Base-by-base conservation (phyloP, 2,888 invertebrate genomes). In the Thumatha senex region DNA sequence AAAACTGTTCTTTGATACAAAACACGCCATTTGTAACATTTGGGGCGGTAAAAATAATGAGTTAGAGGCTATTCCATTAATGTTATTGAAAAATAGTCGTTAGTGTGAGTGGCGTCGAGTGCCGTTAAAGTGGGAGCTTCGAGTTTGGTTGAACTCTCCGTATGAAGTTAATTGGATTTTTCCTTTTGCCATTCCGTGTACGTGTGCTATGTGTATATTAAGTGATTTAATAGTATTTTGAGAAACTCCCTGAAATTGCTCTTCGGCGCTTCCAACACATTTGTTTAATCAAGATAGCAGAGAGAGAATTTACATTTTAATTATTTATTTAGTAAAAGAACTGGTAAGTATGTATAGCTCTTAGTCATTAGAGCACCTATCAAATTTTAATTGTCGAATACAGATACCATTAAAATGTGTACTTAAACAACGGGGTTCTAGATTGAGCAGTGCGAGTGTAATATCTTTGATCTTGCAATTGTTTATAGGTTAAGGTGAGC, bases 141-240 rank as follows among this genome's bases (percentile, higher is more conserved):
- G 72, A 72, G 76, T 81, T 78, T 65, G 69, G 73, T 63, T 74
- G 76, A 76, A 77, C 84, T 80, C 80, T 80, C 81, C 84, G 81
- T 80, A 83, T 83, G 84, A 75, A 87, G 82, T 87, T 88, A 88
- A 89, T 89, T 89, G 87, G 87, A 88, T 89, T 89, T 87, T 88
- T 87, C 86, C 87, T 84, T 88, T 85, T 86, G 82, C 81, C 82
- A 72, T 80, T 82, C 67, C 67, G 73, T 70, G 78, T 72, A 83
- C 84, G 87, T 82, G 84, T 76, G 76, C 78, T 70, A 82, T 75
- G 76, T 85, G 84, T 83, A 86, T 88, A 86, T 84, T 83, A 82
- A 84, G 82, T 77, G 73, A 73, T 75, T 71, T 80, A 78, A 80
- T 78, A 82, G 80, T 84, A 79, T 81, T 83, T 74, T 70, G 72